phyloP scores from a whole-genome alignment of 2,113 vertebrate genomes.

The Brevimyrus niger region DNA sequence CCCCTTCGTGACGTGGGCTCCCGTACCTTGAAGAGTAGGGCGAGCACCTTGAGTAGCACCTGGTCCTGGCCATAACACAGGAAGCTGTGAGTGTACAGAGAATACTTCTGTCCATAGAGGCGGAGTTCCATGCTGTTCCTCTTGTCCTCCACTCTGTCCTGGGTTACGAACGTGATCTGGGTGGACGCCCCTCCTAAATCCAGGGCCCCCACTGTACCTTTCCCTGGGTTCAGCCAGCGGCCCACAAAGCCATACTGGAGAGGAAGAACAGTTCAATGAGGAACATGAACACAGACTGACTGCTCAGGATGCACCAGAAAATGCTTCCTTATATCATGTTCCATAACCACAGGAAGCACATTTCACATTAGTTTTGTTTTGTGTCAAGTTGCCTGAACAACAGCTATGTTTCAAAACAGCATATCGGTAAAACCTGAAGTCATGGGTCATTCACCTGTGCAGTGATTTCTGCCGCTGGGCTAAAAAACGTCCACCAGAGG shows the following conservation, averaged over 20 bases:
- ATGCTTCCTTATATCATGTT: neutral
- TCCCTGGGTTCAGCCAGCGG: slow-evolving; percentile 71
- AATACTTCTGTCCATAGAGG: slow-evolving; percentile 75
- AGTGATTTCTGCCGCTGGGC: neutral
- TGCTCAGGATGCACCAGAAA: neutral
- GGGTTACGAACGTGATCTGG: slow-evolving; percentile 84
- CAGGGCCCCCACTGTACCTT: slow-evolving; percentile 77
- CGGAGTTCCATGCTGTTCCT: slow-evolving; percentile 52
- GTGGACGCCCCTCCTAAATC: slow-evolving; percentile 92
- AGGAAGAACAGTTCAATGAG: neutral
- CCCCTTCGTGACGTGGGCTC: neutral
- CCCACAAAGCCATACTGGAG: slow-evolving; percentile 78
- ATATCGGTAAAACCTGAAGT: neutral
- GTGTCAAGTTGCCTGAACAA: neutral
- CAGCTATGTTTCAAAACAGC: neutral
- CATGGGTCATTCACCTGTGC: neutral
- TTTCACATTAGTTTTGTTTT: neutral
- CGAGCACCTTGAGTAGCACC: slow-evolving; percentile 68
- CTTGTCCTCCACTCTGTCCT: slow-evolving; percentile 54
- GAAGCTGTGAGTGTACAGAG: slow-evolving; percentile 90
- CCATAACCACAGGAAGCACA: neutral
- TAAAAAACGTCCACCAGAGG: neutral
- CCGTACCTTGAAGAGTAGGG: slow-evolving; percentile 68
- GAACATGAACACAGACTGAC: neutral
- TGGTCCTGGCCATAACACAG: slow-evolving; percentile 87